Percentiles rank a stretch among this genome's conserved stretches.
Evolutionary conservation across 2,113 vertebrate genomes (phyloP).

Genomic region (Odobenus rosmarus): DNA sequence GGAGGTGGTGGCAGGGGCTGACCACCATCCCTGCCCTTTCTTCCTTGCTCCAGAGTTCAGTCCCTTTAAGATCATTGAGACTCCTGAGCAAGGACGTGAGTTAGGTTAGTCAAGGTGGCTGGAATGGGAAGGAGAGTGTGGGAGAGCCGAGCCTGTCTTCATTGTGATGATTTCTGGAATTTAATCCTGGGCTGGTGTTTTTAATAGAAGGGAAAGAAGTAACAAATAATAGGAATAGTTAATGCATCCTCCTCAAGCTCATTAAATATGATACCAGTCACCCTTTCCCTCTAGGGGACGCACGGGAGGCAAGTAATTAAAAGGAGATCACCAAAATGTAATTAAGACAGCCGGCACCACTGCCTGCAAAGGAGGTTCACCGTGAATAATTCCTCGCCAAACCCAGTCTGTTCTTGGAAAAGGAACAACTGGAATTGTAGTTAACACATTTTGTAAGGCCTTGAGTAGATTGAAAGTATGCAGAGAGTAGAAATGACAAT

Average conservation of each 20-base stretch:
- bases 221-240: background rate
- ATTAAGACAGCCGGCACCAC: background rate
- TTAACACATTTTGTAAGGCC: fast-evolving
- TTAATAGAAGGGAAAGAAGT: background rate
- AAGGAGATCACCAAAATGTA: slow-evolving; percentile 48
- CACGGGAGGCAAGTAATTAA: slow-evolving; percentile 3
- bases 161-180: fast-evolving
- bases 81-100: fast-evolving
- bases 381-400: background rate
- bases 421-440: background rate
- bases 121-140: fast-evolving
- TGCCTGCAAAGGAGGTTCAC: fast-evolving
- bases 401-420: fast-evolving
- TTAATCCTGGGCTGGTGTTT: background rate
- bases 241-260: background rate
- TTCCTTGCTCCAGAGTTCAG: fast-evolving
- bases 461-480: fast-evolving
- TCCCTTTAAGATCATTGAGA: fast-evolving
- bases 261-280: background rate
- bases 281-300: background rate
- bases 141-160: fast-evolving
- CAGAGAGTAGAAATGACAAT: fast-evolving
- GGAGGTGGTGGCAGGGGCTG: background rate
- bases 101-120: fast-evolving
- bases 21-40: background rate